Evolutionary conservation across 2,113 vertebrate genomes (phyloP).

Genomic region (Rhinogobius similis): DNA sequence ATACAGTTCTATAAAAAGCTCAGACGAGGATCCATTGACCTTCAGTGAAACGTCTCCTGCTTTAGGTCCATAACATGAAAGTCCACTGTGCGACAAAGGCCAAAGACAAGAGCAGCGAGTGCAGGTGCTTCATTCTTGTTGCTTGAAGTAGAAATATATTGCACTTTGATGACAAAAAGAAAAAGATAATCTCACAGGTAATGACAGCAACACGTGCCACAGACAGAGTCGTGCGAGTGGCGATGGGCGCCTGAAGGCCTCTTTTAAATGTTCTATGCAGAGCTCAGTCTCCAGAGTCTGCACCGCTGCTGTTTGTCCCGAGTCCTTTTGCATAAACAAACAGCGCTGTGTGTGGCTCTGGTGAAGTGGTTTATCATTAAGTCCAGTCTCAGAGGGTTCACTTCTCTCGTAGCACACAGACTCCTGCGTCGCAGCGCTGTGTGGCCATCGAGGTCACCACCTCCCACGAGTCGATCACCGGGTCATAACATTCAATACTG

Average conservation of each 20-base stretch:
- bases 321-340: slow-evolving; percentile 39
- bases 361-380: slow-evolving; percentile 38
- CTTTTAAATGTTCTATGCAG: slow-evolving; percentile 41
- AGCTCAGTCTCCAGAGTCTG: slow-evolving; percentile 29
- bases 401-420: slow-evolving; percentile 96
- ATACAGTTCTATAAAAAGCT: slow-evolving; percentile 28
- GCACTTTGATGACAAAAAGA: slow-evolving; percentile 75
- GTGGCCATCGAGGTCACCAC: slow-evolving; percentile 98
- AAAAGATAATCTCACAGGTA: slow-evolving; percentile 70
- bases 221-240: slow-evolving; percentile 65
- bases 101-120: slow-evolving; percentile 74
- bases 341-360: slow-evolving; percentile 40
- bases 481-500: slow-evolving; percentile 98
- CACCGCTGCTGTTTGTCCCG: slow-evolving; percentile 7
- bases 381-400: slow-evolving; percentile 72
- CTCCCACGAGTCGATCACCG: slow-evolving; percentile 98
- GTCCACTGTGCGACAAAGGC: slow-evolving; percentile 54
- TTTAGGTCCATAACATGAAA: slow-evolving; percentile 50
- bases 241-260: slow-evolving; percentile 56
- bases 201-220: slow-evolving; percentile 58
- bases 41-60: slow-evolving; percentile 30
- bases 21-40: slow-evolving; percentile 32
- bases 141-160: slow-evolving; percentile 75
- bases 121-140: slow-evolving; percentile 51
- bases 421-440: slow-evolving; percentile 95